Conservation (phyloP, 2,113 vertebrate genomes). For the Manacus vitellinus region DNA sequence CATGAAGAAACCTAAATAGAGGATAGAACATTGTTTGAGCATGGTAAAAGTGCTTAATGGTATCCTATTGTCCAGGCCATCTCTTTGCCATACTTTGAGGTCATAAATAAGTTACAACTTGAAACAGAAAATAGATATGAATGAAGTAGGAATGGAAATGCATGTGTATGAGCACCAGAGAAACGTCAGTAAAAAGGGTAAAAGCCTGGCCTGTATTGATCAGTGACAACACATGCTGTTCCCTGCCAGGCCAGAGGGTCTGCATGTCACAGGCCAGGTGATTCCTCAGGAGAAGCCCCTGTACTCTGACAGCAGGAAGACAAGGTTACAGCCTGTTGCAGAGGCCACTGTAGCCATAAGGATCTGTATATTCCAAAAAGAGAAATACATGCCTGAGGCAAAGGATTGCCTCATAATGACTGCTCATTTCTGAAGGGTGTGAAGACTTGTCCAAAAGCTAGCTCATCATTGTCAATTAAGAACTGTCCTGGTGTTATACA, state of each 20-base stretch:
- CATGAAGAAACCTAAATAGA: constrained; percentile 83
- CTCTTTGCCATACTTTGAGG: not conserved
- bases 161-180: not conserved
- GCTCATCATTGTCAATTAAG: not conserved
- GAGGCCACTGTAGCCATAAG: not conserved
- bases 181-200: not conserved
- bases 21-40: not conserved
- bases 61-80: not conserved
- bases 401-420: not conserved
- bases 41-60: not conserved
- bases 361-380: not conserved
- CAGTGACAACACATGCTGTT: not conserved
- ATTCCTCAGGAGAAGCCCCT: not conserved
- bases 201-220: not conserved
- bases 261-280: not conserved
- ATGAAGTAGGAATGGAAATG: not conserved
- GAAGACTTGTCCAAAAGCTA: not conserved
- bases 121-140: not conserved
- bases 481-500: not conserved
- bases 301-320: not conserved
- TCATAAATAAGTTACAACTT: not conserved
- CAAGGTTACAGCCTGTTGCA: not conserved
- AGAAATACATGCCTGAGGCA: not conserved
- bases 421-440: not conserved
- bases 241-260: not conserved